A percentile compares a stretch with the other conserved stretches of the same genome.
Conservation (phyloP, 2,113 vertebrate species). For the Tenrec ecaudatus region DNA sequence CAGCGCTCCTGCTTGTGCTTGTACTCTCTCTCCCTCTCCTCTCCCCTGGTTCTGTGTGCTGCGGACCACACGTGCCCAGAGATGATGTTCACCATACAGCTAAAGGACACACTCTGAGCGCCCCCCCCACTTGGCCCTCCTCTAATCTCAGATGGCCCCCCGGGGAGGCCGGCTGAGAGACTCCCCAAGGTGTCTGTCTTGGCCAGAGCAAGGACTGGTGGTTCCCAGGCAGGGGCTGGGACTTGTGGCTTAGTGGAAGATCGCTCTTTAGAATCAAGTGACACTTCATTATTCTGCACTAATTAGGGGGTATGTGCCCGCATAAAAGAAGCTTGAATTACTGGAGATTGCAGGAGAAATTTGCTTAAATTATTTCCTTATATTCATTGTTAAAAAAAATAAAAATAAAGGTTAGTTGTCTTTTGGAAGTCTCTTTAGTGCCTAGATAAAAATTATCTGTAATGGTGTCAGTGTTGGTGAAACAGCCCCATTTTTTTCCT, state of each 20-base stretch:
- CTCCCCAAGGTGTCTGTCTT: not conserved
- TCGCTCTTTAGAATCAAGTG: constrained; percentile 55
- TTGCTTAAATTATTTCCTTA: constrained; percentile 64
- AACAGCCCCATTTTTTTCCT: not conserved
- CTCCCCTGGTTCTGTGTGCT: no score
- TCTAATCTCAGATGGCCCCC: not conserved
- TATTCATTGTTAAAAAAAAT: constrained; percentile 15
- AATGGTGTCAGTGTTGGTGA: constrained; percentile 41
- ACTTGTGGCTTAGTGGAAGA: not conserved
- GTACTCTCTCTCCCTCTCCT: no score
- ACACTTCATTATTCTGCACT: constrained; percentile 66
- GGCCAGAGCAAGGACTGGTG: not conserved
- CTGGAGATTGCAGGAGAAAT: constrained; percentile 34
- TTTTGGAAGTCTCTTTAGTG: constrained; percentile 63
- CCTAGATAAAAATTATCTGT: constrained; percentile 42
- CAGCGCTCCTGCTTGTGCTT: not conserved
- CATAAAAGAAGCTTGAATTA: constrained; percentile 45
- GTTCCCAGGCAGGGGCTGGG: not conserved
- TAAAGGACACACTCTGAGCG: not conserved
- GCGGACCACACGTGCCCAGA: no score
- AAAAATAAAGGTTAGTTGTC: constrained; percentile 1
- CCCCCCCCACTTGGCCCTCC: not conserved
- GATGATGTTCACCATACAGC: no score
- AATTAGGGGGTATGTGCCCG: constrained; percentile 41
- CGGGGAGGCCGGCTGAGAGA: not conserved